Evolutionary conservation across 2,113 vertebrate genomes (phyloP).

Genomic region (Cairina moschata): DNA sequence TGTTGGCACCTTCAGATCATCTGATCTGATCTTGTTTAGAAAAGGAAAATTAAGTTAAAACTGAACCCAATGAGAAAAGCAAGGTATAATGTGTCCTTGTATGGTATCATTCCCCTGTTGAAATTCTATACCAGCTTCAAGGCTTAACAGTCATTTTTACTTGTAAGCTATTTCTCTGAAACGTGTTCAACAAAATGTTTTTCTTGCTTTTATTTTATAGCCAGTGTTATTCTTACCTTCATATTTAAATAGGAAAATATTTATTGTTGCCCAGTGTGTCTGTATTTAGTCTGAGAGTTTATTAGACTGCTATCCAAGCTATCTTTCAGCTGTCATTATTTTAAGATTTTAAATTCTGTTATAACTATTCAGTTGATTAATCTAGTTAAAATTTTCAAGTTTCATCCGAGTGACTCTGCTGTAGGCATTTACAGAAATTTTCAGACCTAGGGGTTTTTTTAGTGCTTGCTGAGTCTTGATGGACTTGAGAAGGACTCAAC

Average conservation of each 20-base stretch:
- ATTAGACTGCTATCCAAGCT: neutral
- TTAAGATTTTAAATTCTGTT: neutral
- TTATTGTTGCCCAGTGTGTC: neutral
- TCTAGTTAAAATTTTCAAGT: neutral
- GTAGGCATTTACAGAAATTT: neutral
- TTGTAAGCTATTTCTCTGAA: neutral
- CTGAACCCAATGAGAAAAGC: neutral
- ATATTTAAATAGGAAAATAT: neutral
- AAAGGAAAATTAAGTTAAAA: neutral
- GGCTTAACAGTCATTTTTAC: neutral
- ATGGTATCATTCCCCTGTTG: neutral
- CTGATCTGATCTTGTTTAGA: neutral
- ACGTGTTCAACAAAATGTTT: neutral
- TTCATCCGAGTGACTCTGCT: neutral
- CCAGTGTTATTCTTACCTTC: neutral
- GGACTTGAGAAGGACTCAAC: neutral
- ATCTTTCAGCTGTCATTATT: neutral
- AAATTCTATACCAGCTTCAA: neutral
- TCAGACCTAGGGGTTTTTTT: neutral
- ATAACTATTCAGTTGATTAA: neutral
- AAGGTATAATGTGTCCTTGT: neutral
- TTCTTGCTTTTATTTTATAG: neutral
- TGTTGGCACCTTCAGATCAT: neutral
- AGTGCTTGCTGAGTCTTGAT: neutral
- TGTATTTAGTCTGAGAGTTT: neutral